Percentiles rank a stretch among this genome's conserved stretches.
phyloP scores from a whole-genome alignment of 2,888 invertebrate genomes.

The Agrenia bidenticulata region DNA sequence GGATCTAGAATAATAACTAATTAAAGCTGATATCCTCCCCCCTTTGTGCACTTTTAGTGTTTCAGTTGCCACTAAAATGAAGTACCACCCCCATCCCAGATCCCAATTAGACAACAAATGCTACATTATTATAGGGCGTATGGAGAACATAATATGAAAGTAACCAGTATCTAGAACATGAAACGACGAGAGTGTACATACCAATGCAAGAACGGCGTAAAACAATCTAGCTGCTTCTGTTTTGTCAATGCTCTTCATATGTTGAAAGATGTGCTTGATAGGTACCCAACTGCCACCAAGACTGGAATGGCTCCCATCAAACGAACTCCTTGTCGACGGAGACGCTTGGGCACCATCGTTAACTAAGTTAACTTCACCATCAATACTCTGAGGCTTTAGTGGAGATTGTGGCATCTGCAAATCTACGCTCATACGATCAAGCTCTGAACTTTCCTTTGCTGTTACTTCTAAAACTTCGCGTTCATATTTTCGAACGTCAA shows the following conservation, averaged over 20 bases:
- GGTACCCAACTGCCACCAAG: constrained; percentile 47
- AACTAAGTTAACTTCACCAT: constrained; percentile 14
- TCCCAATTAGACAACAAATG: no score
- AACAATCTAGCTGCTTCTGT: constrained; percentile 50
- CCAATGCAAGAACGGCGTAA: constrained; percentile 51
- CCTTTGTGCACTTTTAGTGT: no score
- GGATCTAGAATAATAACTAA: no score
- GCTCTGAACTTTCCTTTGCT: constrained; percentile 34
- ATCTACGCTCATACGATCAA: constrained; percentile 21
- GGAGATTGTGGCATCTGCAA: constrained; percentile 27
- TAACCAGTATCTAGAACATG: no score
- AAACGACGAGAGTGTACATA: no score
- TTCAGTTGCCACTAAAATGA: no score
- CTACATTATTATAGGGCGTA: no score
- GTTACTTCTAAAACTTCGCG: constrained; percentile 49
- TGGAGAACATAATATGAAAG: no score
- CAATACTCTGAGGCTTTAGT: neutral
- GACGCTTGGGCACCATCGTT: constrained; percentile 10
- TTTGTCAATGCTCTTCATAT: constrained; percentile 49
- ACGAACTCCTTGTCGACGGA: constrained; percentile 29
- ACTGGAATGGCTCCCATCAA: constrained; percentile 32
- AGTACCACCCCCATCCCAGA: no score
- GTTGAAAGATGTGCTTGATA: constrained; percentile 44
- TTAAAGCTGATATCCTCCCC: no score
- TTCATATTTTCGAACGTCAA: constrained; percentile 51